Percentiles rank a stretch among this genome's conserved stretches.
Evolutionary conservation across 2,888 invertebrate genomes (phyloP).

Genomic region (Lysandra bellargus): DNA sequence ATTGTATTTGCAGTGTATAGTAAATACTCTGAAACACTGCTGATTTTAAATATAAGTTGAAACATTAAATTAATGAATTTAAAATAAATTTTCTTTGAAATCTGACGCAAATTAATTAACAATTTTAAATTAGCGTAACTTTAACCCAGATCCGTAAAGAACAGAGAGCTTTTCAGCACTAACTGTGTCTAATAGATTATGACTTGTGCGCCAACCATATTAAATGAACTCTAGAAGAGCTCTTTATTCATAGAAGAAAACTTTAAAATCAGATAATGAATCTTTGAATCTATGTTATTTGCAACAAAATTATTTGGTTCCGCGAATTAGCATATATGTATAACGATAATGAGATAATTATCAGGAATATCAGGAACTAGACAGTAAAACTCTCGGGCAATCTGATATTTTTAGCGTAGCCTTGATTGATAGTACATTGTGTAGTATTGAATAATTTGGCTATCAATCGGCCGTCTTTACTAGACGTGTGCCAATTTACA

Average conservation of each 20-base stretch:
- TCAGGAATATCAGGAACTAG: background rate
- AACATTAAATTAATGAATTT: no score
- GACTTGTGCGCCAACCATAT: background rate
- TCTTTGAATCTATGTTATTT: background rate
- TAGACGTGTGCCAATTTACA: conserved; percentile 44
- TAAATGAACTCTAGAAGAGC: background rate
- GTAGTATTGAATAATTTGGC: conserved; percentile 47
- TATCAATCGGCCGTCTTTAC: conserved; percentile 42
- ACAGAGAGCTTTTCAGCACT: background rate
- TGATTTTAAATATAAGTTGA: no score
- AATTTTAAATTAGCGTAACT: conserved; percentile 3
- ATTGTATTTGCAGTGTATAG: no score
- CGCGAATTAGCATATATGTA: no score
- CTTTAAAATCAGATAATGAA: background rate
- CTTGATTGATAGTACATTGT: conserved; percentile 38
- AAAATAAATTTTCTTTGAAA: no score
- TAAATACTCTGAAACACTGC: no score
- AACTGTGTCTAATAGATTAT: background rate
- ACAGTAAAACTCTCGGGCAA: conserved; percentile 31
- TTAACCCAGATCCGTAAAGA: conserved; percentile 10
- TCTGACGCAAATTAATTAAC: conserved; percentile 8
- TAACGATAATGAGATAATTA: background rate
- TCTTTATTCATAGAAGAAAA: background rate
- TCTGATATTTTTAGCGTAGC: conserved; percentile 34
- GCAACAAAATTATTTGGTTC: no score